Conservation (phyloP, 2,797 vertebrate genomes). For the Mormyrus hasselquistii region DNA sequence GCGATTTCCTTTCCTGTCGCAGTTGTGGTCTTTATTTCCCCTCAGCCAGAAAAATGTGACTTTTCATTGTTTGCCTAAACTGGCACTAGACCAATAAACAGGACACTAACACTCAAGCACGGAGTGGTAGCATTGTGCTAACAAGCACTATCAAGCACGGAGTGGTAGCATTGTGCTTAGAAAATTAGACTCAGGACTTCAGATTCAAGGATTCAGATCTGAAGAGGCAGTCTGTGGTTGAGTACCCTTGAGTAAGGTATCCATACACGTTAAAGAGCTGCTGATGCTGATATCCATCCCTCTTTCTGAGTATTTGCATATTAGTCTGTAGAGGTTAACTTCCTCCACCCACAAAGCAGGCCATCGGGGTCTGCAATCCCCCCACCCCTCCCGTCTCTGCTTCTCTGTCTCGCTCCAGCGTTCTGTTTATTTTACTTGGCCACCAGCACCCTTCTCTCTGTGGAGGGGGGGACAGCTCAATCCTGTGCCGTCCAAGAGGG, state of each 20-base stretch:
- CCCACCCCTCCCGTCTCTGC: conserved; percentile 14
- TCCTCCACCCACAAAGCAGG: conserved; percentile 42
- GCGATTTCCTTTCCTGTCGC: not conserved
- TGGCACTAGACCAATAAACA: not conserved
- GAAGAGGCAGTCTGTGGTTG: not conserved
- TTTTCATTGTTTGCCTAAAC: not conserved
- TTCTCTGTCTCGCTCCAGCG: conserved; percentile 40
- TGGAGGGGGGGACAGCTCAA: conserved; percentile 63
- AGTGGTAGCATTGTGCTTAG: not conserved
- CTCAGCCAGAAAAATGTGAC: not conserved
- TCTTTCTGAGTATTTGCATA: conserved; percentile 7
- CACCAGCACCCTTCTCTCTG: conserved; percentile 46
- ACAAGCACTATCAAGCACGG: too few relatives aligned
- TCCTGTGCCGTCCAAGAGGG: conserved; percentile 57
- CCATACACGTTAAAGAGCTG: not conserved
- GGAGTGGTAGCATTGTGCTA: not conserved
- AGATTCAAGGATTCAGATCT: not conserved
- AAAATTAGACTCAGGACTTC: not conserved
- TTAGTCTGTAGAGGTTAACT: conserved; percentile 48
- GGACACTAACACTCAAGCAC: not conserved
- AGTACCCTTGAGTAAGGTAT: conserved; percentile 26
- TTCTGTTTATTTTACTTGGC: conserved; percentile 74
- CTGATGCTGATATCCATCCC: not conserved
- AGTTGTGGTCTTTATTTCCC: not conserved
- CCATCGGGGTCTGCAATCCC: conserved; percentile 40